These are phyloP conservation scores for Anoplolepis gracilipes DNA, from an alignment of 1,140 invertebrate genomes.

Conservation along the genomic window DNA sequence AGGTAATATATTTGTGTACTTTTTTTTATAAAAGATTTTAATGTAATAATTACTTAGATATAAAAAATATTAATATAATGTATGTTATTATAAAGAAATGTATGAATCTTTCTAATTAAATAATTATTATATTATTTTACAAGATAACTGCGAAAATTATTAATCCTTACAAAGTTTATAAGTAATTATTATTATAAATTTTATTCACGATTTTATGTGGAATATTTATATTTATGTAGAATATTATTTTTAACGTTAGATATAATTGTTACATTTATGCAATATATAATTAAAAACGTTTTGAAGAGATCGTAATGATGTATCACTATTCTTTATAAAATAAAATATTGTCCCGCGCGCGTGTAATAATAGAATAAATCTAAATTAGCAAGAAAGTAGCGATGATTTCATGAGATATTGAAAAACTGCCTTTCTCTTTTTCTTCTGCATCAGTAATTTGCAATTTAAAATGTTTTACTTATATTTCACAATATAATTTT, in stretches of 20 bases:
- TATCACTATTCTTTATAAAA: neutral
- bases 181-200: conserved; percentile 2
- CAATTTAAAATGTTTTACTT: neutral
- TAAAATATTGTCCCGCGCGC: neutral
- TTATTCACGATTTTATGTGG: neutral
- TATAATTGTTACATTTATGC: neutral
- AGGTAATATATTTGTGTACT: neutral
- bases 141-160: neutral
- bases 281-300: neutral
- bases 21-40: neutral
- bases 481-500: neutral
- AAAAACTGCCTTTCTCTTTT: conserved; percentile 28
- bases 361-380: neutral
- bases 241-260: neutral
- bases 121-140: neutral
- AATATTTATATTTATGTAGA: too few relatives aligned
- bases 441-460: neutral
- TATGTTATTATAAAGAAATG: neutral
- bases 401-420: neutral
- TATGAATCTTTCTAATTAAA: neutral
- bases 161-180: neutral
- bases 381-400: neutral
- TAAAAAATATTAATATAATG: neutral
- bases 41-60: neutral
- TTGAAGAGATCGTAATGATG: neutral